These are phyloP conservation scores for Camponotus pennsylvanicus DNA, from an alignment of 1,140 invertebrate species.

Conservation along the genomic window DNA sequence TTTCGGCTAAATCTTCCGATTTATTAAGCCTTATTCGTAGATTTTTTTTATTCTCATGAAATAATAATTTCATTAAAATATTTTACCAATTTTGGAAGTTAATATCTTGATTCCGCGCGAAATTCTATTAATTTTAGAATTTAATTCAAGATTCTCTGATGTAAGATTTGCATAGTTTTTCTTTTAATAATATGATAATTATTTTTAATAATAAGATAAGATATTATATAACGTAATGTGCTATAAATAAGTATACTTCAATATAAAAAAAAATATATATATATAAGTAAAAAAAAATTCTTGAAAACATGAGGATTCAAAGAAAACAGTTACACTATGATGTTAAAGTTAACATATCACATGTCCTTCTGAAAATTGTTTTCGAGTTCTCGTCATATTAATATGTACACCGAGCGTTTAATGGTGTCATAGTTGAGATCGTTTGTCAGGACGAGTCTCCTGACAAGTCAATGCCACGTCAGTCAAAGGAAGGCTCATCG, in stretches of 20 bases:
- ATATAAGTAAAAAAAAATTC: not conserved
- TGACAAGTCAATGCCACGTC: slow-evolving; percentile 72
- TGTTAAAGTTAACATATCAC: not conserved
- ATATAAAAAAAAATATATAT: too few relatives aligned
- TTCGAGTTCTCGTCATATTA: slow-evolving; percentile 33
- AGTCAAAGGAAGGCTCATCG: slow-evolving; percentile 71
- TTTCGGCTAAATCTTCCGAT: not conserved
- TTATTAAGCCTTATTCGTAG: not conserved
- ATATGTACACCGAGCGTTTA: slow-evolving; percentile 43
- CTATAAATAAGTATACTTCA: too few relatives aligned
- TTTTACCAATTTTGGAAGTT: not conserved
- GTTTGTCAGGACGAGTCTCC: slow-evolving; percentile 72
- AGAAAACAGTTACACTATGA: not conserved
- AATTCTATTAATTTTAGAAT: not conserved
- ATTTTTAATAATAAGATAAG: too few relatives aligned
- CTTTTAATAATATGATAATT: too few relatives aligned
- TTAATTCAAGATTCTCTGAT: not conserved
- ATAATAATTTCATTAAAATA: not conserved
- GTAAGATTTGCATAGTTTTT: not conserved
- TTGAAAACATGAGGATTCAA: not conserved
- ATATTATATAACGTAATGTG: too few relatives aligned
- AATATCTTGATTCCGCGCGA: not conserved
- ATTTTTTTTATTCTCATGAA: not conserved
- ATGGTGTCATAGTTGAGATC: slow-evolving; percentile 67
- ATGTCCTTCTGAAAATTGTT: slow-evolving; percentile 38